Conservation (phyloP, 1,140 invertebrate genomes). For the Brachionus plicatilis region DNA sequence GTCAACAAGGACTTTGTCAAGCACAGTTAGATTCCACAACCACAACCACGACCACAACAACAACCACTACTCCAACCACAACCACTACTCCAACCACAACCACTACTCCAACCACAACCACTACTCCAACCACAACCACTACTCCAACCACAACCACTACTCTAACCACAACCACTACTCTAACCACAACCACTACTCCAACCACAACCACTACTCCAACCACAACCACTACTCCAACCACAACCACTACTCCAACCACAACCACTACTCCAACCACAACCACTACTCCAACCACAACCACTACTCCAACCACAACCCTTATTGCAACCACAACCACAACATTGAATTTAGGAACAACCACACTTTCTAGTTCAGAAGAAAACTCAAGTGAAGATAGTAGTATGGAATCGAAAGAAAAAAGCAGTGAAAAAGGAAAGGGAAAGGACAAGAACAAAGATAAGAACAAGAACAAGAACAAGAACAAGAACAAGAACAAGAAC, state of each 20-base stretch:
- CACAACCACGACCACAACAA: neutral
- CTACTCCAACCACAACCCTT: neutral
- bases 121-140: neutral
- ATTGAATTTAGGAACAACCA: neutral
- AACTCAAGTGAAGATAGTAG: neutral
- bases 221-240: neutral
- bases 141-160: neutral
- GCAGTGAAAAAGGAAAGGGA: neutral
- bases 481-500: no score
- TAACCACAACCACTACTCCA: neutral
- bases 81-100: neutral
- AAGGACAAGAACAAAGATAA: neutral
- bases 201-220: neutral
- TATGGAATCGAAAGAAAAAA: neutral
- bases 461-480: no score
- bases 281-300: neutral
- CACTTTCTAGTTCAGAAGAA: neutral
- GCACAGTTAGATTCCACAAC: neutral
- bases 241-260: neutral
- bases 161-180: neutral
- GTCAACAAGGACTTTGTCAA: neutral
- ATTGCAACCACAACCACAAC: neutral
- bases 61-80: neutral
- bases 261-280: neutral
- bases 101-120: neutral